Conservation (phyloP, 1,140 invertebrate genomes). For the Ephestia elutella region DNA sequence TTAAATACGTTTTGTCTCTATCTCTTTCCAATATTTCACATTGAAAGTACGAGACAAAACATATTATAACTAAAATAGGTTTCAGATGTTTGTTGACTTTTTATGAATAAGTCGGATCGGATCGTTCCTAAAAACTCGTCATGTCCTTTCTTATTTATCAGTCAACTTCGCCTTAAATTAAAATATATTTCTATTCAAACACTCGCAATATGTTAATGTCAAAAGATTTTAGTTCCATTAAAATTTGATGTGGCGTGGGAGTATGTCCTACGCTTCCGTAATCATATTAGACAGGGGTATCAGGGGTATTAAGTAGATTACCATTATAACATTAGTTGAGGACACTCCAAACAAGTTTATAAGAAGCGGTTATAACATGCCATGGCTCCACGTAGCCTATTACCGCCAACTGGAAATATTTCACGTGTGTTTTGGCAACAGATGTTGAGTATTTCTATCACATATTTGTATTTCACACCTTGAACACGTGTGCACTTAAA, state of each 20-base stretch:
- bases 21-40: too few relatives aligned
- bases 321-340: background rate
- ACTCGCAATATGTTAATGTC: background rate
- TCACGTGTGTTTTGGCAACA: slow-evolving; percentile 42
- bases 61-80: too few relatives aligned
- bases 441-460: slow-evolving; percentile 28
- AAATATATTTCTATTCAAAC: background rate
- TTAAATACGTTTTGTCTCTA: too few relatives aligned
- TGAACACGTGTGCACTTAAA: slow-evolving; percentile 24
- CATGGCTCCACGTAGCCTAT: slow-evolving; percentile 12
- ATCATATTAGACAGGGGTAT: too few relatives aligned
- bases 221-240: background rate
- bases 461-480: slow-evolving; percentile 29
- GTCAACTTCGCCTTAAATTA: too few relatives aligned
- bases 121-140: too few relatives aligned
- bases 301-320: background rate
- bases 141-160: too few relatives aligned
- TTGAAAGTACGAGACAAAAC: too few relatives aligned
- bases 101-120: too few relatives aligned
- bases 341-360: background rate
- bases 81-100: too few relatives aligned
- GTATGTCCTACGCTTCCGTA: background rate
- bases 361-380: slow-evolving; percentile 1
- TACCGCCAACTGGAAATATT: slow-evolving; percentile 28
- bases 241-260: background rate